Evolutionary conservation across 2,888 invertebrate genomes (phyloP).

Genomic region (Synanthedon andrenaeformis): DNA sequence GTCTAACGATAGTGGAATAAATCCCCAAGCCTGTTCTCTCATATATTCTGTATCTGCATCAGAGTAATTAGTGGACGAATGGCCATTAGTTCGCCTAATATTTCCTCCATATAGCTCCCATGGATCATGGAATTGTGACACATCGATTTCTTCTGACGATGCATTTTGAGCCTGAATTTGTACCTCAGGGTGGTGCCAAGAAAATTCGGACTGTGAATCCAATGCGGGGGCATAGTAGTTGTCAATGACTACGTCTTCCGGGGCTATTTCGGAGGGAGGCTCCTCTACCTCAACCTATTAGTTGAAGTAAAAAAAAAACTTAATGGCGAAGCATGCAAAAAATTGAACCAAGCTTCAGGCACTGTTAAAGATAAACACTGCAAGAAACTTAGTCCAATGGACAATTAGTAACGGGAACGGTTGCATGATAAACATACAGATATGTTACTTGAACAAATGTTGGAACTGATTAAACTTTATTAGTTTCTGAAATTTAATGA

Average conservation of each 20-base stretch:
- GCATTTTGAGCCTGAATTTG: slow-evolving; percentile 25
- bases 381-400: slow-evolving; percentile 54
- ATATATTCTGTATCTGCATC: slow-evolving; percentile 4
- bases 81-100: slow-evolving; percentile 38
- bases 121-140: slow-evolving; percentile 71
- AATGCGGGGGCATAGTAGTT: slow-evolving; percentile 42
- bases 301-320: slow-evolving; percentile 57
- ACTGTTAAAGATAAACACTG: slow-evolving; percentile 28
- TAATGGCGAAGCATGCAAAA: slow-evolving; percentile 55
- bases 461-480: not conserved
- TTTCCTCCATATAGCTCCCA: slow-evolving; percentile 78
- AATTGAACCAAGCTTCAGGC: slow-evolving; percentile 56
- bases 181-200: slow-evolving; percentile 54
- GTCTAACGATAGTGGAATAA: not conserved
- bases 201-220: slow-evolving; percentile 56
- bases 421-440: slow-evolving; percentile 46
- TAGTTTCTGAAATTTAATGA: too few relatives aligned
- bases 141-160: slow-evolving; percentile 25
- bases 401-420: slow-evolving; percentile 29
- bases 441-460: not conserved
- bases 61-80: slow-evolving; percentile 11
- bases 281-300: slow-evolving; percentile 56
- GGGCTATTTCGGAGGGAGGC: slow-evolving; percentile 18
- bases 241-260: slow-evolving; percentile 25
- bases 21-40: not conserved